These are phyloP conservation scores for Tachina fera DNA, from an alignment of 2,888 invertebrate genomes.

Conservation along the genomic window DNA sequence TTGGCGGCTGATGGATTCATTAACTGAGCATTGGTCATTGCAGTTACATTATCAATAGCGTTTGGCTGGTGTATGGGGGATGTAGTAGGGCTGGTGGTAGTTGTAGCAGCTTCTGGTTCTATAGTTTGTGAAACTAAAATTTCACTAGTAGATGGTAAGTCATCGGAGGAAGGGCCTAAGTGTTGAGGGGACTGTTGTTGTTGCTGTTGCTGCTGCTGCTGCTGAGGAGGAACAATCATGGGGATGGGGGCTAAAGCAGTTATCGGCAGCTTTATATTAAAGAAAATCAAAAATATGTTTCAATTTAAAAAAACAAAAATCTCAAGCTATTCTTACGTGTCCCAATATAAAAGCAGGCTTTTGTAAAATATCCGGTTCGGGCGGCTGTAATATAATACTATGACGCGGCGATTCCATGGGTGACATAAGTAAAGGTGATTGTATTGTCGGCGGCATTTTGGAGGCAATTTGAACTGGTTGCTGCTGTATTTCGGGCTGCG, in stretches of 20 bases:
- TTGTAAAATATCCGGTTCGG: conserved; percentile 79
- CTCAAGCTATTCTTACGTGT: conserved; percentile 75
- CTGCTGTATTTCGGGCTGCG: conserved; percentile 41
- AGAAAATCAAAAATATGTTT: conserved; percentile 31
- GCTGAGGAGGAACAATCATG: conserved; percentile 76
- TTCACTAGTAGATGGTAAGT: conserved; percentile 36
- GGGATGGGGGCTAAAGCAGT: conserved; percentile 73
- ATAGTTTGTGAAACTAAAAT: conserved; percentile 43
- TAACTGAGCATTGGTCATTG: conserved; percentile 33
- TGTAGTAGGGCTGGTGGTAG: conserved; percentile 38
- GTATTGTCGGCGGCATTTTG: conserved; percentile 37
- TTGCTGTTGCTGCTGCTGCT: conserved; percentile 66
- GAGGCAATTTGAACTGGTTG: background rate
- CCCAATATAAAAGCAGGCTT: conserved; percentile 78
- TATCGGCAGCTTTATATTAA: conserved; percentile 71
- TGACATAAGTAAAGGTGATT: conserved; percentile 68
- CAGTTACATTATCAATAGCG: background rate
- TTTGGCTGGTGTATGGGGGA: conserved; percentile 12
- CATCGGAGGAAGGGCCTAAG: background rate
- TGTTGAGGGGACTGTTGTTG: background rate
- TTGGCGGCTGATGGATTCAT: conserved; percentile 52
- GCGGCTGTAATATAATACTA: conserved; percentile 85
- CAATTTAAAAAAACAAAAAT: background rate
- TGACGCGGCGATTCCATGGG: conserved; percentile 78
- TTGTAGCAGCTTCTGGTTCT: conserved; percentile 39